These are phyloP conservation scores for Mormyrops attenuatus DNA, from an alignment of 2,797 vertebrate genomes.

Conservation along the genomic window DNA sequence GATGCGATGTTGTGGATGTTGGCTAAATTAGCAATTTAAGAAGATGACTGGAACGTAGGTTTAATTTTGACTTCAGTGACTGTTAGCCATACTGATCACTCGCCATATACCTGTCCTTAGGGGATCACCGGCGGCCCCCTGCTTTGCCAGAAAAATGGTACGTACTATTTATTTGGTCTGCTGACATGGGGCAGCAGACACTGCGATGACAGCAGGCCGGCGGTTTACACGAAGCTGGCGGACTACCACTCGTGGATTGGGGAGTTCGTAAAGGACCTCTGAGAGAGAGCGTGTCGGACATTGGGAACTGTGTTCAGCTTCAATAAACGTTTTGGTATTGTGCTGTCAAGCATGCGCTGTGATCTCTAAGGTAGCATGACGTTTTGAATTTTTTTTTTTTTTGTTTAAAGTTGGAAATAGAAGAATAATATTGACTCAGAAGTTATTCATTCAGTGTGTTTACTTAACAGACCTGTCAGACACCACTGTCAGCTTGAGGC, in stretches of 20 bases:
- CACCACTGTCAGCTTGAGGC: not conserved
- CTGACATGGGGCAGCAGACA: conserved; percentile 46
- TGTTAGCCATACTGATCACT: not conserved
- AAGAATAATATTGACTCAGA: not conserved
- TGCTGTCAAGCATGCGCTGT: not conserved
- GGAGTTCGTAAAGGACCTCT: conserved; percentile 22
- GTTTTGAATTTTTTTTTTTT: not conserved
- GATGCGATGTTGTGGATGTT: not conserved
- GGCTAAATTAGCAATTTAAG: not conserved
- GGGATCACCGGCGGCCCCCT: conserved; percentile 56
- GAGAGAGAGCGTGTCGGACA: not conserved
- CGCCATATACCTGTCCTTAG: conserved; percentile 32
- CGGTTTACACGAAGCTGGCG: conserved; percentile 51
- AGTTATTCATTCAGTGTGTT: not conserved
- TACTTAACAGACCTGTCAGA: not conserved
- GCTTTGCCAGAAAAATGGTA: conserved; percentile 44
- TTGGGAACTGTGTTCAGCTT: not conserved
- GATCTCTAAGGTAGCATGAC: not conserved
- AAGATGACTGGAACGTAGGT: not conserved
- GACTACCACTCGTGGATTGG: conserved; percentile 46
- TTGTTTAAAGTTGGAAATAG: not conserved
- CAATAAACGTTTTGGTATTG: not conserved
- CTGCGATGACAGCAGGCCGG: conserved; percentile 44
- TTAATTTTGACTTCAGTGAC: not conserved
- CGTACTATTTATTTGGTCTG: conserved; percentile 59